Evolutionary conservation across 2,797 vertebrate genomes (phyloP).

Genomic region (Ataeniobius toweri): DNA sequence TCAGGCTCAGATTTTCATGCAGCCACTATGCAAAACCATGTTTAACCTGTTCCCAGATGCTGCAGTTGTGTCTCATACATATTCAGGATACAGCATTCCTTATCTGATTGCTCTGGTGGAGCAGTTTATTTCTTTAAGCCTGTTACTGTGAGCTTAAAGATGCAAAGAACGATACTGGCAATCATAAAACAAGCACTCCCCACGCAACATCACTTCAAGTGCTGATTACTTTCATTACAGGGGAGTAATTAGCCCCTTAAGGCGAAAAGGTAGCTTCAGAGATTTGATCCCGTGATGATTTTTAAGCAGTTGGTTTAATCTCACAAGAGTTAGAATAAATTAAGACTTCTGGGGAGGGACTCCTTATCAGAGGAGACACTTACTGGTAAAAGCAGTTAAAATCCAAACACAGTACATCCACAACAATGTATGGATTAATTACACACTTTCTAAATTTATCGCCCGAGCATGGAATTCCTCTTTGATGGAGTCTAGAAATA

Average conservation of each 20-base stretch:
- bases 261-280: constrained; percentile 55
- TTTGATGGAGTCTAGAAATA: background rate
- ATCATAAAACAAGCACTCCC: constrained; percentile 56
- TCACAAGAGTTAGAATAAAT: constrained; percentile 59
- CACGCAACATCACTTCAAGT: constrained; percentile 49
- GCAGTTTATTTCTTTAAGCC: constrained; percentile 55
- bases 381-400: constrained; percentile 26
- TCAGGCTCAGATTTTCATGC: background rate
- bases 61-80: constrained; percentile 39
- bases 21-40: background rate
- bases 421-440: constrained; percentile 24
- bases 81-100: constrained; percentile 38
- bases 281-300: constrained; percentile 49
- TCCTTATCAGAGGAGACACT: constrained; percentile 46
- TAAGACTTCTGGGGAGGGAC: constrained; percentile 34
- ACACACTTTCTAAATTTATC: constrained; percentile 3
- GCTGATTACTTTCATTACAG: constrained; percentile 72
- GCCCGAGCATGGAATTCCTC: background rate
- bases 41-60: constrained; percentile 13
- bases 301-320: constrained; percentile 59
- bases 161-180: constrained; percentile 53
- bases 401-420: constrained; percentile 17
- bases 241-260: constrained; percentile 67
- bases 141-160: constrained; percentile 49
- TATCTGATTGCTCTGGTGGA: constrained; percentile 58